Percentiles rank a stretch among this genome's conserved stretches.
phyloP scores from a whole-genome alignment of 2,888 invertebrate genomes.

The Tipula vernalis region DNA sequence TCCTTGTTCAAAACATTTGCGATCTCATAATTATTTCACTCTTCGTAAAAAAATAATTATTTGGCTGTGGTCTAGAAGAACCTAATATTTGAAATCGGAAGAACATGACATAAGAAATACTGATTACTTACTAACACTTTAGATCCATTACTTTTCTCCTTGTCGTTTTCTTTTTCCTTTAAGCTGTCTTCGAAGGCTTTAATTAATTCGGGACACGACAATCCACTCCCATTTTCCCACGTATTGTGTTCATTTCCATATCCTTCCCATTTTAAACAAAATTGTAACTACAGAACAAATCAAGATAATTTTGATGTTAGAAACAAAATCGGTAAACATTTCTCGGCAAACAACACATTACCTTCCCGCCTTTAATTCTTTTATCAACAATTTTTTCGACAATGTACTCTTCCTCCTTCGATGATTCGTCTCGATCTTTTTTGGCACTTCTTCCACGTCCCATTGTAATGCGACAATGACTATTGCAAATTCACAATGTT shows the following conservation, averaged over 20 bases:
- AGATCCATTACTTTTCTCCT: neutral
- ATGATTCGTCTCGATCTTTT: neutral
- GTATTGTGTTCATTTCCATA: constrained; percentile 74
- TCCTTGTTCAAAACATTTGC: too few relatives aligned
- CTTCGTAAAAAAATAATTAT: too few relatives aligned
- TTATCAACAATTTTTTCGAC: constrained; percentile 59
- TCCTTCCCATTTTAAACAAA: constrained; percentile 65
- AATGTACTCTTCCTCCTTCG: constrained; percentile 50
- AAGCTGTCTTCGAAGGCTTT: constrained; percentile 56
- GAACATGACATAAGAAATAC: too few relatives aligned
- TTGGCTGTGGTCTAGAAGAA: too few relatives aligned
- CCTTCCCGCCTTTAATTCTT: constrained; percentile 50
- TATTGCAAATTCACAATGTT: too few relatives aligned
- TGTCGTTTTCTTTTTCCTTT: constrained; percentile 26
- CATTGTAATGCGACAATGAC: neutral
- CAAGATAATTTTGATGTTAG: constrained; percentile 10
- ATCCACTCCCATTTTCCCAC: constrained; percentile 82
- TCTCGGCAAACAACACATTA: constrained; percentile 25
- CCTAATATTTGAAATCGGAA: too few relatives aligned
- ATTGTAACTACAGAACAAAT: constrained; percentile 46
- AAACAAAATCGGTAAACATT: constrained; percentile 12
- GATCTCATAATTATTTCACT: too few relatives aligned
- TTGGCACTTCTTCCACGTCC: neutral
- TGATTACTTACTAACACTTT: neutral
- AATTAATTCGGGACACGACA: constrained; percentile 74